Percentiles rank a stretch among this genome's conserved stretches.
These are phyloP conservation scores for Morinoia aosen DNA, from an alignment of 2,888 invertebrate species.

Conservation along the genomic window DNA sequence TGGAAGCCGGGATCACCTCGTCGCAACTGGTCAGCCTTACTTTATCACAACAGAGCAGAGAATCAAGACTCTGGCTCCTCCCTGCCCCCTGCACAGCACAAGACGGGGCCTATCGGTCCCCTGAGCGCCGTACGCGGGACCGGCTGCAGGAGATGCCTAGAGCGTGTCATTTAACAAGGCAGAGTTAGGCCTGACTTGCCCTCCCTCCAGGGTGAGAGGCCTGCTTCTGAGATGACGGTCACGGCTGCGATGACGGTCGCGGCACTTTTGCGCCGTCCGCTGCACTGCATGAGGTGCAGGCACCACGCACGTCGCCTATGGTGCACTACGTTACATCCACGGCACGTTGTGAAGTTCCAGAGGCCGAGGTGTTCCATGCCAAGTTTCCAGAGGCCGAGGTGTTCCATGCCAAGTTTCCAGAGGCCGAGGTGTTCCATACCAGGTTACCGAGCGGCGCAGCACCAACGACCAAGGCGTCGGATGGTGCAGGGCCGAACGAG, in stretches of 20 bases:
- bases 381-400: not conserved
- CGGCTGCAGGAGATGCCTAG: not conserved
- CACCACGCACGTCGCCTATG: not conserved
- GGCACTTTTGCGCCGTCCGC: not conserved
- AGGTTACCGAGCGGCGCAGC: no score
- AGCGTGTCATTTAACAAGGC: not conserved
- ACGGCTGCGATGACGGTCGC: not conserved
- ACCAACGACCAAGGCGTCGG: no score
- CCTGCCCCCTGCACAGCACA: not conserved
- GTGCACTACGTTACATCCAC: not conserved
- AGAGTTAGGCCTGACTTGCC: not conserved
- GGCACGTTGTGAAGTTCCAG: not conserved
- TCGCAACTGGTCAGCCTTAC: no score
- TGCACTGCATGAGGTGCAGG: not conserved
- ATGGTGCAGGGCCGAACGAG: no score
- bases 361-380: not conserved
- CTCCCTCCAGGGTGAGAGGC: not conserved
- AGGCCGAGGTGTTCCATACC: not conserved
- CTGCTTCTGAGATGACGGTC: not conserved
- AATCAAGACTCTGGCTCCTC: not conserved
- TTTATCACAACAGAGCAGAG: no score
- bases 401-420: not conserved
- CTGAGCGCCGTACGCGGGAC: not conserved
- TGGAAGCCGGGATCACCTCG: no score
- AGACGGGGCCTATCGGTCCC: not conserved